Evolutionary conservation across 2,113 vertebrate species (phyloP).

Genomic region (Catagonus wagneri): DNA sequence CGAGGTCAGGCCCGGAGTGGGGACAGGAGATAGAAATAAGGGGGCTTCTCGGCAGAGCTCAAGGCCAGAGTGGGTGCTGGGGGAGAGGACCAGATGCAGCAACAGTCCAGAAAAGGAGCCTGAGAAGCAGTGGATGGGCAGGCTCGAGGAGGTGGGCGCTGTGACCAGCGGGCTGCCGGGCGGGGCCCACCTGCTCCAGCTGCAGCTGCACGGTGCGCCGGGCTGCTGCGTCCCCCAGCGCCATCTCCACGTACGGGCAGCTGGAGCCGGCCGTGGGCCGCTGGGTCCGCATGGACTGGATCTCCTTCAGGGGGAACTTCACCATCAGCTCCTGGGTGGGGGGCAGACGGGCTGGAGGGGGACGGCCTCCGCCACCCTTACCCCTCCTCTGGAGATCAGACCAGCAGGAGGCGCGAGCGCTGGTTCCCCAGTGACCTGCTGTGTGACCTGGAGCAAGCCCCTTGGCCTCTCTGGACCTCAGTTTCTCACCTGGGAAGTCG

Average conservation of each 20-base stretch:
- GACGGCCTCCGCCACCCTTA: background rate
- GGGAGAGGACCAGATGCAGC: background rate
- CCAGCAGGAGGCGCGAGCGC: background rate
- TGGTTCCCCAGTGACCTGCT: background rate
- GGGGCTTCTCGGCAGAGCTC: background rate
- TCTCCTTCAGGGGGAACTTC: slow-evolving; percentile 94
- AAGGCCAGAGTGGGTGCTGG: background rate
- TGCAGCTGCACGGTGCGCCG: slow-evolving; percentile 95
- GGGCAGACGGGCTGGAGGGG: background rate
- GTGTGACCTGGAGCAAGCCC: background rate
- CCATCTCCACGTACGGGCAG: slow-evolving; percentile 96
- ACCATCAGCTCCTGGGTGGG: slow-evolving; percentile 90
- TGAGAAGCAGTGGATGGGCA: background rate
- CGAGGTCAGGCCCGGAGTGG: background rate
- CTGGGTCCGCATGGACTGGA: slow-evolving; percentile 95
- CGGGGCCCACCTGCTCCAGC: slow-evolving; percentile 92
- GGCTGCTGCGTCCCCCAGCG: slow-evolving; percentile 92
- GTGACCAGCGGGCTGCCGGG: accelerated
- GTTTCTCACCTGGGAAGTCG: background rate
- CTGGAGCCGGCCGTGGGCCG: slow-evolving; percentile 93
- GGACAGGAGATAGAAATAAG: background rate
- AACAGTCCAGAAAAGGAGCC: background rate
- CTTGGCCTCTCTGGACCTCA: background rate
- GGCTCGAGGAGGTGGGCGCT: background rate
- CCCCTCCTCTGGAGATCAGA: background rate